phyloP scores from a whole-genome alignment of 2,797 vertebrate species.

The Valencia hispanica region DNA sequence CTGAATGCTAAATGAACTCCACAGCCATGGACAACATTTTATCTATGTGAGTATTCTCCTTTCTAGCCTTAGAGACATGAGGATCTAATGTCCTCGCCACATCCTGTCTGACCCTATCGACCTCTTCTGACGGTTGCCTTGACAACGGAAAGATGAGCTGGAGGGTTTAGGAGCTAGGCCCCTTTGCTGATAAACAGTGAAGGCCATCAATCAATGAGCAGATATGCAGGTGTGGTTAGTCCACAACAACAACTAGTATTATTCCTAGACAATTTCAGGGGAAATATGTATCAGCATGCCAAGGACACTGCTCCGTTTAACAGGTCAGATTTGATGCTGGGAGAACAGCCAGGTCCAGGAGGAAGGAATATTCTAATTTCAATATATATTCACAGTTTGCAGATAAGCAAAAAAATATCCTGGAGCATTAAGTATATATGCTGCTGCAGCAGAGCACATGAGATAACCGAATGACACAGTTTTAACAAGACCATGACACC shows the following conservation, averaged over 20 bases:
- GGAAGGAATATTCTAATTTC: conserved; percentile 23
- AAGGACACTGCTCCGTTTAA: conserved; percentile 32
- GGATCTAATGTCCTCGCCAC: conserved; percentile 54
- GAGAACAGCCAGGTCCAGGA: conserved; percentile 4
- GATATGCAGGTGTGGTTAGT: conserved; percentile 38
- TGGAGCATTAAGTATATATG: conserved; percentile 5
- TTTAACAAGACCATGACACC: conserved; percentile 28
- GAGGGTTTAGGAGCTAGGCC: conserved; percentile 26
- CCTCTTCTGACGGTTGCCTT: conserved; percentile 68
- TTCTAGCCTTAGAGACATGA: conserved; percentile 46
- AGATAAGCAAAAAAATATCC: conserved; percentile 40
- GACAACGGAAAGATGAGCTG: conserved; percentile 73
- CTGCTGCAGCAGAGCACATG: conserved; percentile 15
- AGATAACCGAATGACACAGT: conserved; percentile 24
- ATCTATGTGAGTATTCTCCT: conserved; percentile 42
- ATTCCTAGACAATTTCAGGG: conserved; percentile 23
- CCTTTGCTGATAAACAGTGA: conserved; percentile 26
- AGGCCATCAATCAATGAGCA: conserved; percentile 55
- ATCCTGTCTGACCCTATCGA: conserved; percentile 72
- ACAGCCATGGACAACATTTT: conserved; percentile 26
- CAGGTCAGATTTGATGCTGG: conserved; percentile 13
- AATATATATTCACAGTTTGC: conserved; percentile 6
- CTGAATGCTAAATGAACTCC: conserved; percentile 67
- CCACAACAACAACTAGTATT: conserved; percentile 36
- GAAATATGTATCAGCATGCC: conserved; percentile 46